phyloP scores from a whole-genome alignment of 2,888 invertebrate genomes.

The Serripes groenlandicus region DNA sequence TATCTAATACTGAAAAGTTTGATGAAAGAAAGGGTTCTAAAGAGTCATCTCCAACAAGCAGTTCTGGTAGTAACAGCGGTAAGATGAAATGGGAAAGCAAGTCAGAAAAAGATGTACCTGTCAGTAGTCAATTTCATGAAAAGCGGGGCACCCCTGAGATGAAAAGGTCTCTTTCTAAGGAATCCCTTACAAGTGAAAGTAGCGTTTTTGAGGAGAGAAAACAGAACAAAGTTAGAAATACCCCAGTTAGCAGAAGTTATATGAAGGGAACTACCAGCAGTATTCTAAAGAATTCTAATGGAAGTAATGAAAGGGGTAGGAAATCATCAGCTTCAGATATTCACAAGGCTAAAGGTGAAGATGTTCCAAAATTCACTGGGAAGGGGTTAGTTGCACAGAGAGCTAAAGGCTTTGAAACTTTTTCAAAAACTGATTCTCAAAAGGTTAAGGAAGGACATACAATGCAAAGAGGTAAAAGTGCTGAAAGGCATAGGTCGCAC shows the following conservation, averaged over 20 bases:
- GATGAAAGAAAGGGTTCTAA: background rate
- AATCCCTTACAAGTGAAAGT: constrained; percentile 31
- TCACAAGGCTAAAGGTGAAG: constrained; percentile 28
- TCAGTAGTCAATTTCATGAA: background rate
- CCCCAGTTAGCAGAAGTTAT: constrained; percentile 23
- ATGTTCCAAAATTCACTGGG: constrained; percentile 23
- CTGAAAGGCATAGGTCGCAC: constrained; percentile 34
- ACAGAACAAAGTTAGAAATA: constrained; percentile 5
- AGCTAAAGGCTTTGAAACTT: constrained; percentile 48
- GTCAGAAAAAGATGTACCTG: constrained; percentile 4
- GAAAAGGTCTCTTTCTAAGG: constrained; percentile 43
- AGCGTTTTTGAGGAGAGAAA: constrained; percentile 32
- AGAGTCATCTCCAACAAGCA: background rate
- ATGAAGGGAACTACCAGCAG: constrained; percentile 68
- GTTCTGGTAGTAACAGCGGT: too few relatives aligned
- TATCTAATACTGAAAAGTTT: background rate
- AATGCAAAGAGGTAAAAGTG: constrained; percentile 43
- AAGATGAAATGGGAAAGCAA: constrained; percentile 21
- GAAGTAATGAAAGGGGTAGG: constrained; percentile 21
- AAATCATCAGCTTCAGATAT: constrained; percentile 60
- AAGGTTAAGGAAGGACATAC: constrained; percentile 35
- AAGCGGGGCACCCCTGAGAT: constrained; percentile 26
- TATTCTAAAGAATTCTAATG: constrained; percentile 42
- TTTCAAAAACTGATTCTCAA: constrained; percentile 27
- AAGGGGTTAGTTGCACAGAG: constrained; percentile 50